Evolutionary conservation across 2,888 invertebrate species (phyloP), one percentile per base, ranked within the genome.

Genomic region (Mystacides longicornis): DNA sequence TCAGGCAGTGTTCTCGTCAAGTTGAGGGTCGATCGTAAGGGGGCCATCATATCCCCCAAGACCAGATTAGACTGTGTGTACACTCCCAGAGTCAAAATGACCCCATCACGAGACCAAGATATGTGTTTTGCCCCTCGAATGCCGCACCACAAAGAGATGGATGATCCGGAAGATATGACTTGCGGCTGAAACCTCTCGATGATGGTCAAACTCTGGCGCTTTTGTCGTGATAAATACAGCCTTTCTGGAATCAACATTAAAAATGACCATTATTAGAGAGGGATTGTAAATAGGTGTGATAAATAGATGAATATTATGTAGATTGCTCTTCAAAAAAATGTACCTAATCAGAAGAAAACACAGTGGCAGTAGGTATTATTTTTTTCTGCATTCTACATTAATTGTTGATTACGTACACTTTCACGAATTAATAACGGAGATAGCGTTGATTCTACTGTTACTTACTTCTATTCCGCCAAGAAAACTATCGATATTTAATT

Each of bases 81-180:
- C 3, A 18, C 18, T 19, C 31, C 52, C 4, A 31, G 11, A 1
- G 53, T 46, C 23, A 57, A 42, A 31, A 55, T 58, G 16, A 22
- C 19, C 1, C 58, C 58, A 45, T 61, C 61, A n/a, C 61, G 33
- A 9, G 49, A 45, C 61, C 61, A 61, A 1, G 33, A 2, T 23
- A 61, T 23, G 43, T 53, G 23, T 9, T 50, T 47, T 1, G 59
- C 55, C 22, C 57, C 59, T 4, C 56, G 31, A 4, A 59, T 55
- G 20, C 48, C 51, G 51, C 61, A 61, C 22, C 46, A 48, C 20
- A 61, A 43, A 7, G 33, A 18, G n/a, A 59, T 19, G n/a, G 21
- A 16, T 9, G 59, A 20, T 2, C 57, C 59, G 3, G 59, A 52
- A 5, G 55, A 20, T 23, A 61, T 20, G 7, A 54, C 59, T 23